Conservation (phyloP, 1,140 invertebrate genomes). For the Archivesica marissinica region DNA sequence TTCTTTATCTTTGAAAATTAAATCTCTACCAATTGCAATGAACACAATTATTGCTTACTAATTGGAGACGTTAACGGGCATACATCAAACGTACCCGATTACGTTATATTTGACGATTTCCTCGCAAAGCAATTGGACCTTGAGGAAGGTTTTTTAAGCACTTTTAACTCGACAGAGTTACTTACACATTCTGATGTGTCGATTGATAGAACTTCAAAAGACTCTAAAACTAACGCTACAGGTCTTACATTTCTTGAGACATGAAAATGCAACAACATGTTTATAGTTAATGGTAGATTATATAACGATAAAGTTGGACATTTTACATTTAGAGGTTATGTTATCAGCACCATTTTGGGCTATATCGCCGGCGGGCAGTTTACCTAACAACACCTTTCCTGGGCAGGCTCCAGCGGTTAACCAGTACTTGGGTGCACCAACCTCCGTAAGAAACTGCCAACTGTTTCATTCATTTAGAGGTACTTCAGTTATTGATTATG, state of each 20-base stretch:
- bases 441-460: too few species aligned
- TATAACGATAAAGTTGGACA: neutral
- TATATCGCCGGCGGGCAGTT: too few species aligned
- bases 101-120: neutral
- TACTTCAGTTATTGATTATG: neutral
- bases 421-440: too few species aligned
- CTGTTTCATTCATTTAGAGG: too few species aligned
- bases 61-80: neutral
- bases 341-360: too few species aligned
- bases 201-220: neutral
- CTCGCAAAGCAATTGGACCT: neutral
- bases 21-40: neutral
- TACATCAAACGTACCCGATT: neutral
- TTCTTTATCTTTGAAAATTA: neutral
- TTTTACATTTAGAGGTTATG: too few species aligned
- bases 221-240: neutral
- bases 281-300: neutral
- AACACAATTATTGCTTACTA: neutral
- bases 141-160: neutral
- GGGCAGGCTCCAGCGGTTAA: too few species aligned
- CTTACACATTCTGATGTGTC: neutral
- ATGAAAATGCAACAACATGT: neutral
- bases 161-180: neutral
- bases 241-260: neutral
- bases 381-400: too few species aligned